These are phyloP conservation scores for Pteropus alecto DNA, from an alignment of 2,113 vertebrate genomes.

Conservation along the genomic window DNA sequence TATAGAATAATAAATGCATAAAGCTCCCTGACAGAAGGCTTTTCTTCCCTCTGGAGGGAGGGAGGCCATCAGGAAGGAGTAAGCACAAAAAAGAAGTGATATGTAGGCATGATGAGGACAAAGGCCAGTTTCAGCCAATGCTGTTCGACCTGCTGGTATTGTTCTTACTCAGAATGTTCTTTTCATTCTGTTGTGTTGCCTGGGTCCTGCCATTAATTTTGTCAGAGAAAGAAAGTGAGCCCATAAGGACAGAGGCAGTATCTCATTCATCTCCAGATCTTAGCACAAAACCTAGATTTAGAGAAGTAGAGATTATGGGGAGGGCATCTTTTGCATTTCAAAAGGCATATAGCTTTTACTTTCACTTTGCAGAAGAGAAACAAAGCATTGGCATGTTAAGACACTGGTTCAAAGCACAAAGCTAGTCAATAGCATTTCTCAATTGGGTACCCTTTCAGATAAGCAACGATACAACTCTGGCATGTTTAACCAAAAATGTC, in stretches of 20 bases:
- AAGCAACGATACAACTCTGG: neutral
- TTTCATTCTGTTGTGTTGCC: constrained; percentile 20
- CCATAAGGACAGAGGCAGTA: neutral
- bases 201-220: constrained; percentile 26
- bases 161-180: neutral
- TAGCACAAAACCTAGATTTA: neutral
- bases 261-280: neutral
- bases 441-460: neutral
- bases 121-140: neutral
- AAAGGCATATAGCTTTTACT: neutral
- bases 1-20: neutral
- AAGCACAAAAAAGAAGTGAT: neutral
- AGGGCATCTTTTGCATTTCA: neutral
- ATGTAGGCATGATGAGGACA: neutral
- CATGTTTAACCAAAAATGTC: neutral
- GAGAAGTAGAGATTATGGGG: neutral
- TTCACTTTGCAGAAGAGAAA: neutral
- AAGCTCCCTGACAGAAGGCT: neutral
- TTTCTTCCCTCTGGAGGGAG: neutral
- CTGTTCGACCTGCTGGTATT: neutral
- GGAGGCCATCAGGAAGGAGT: constrained; percentile 43
- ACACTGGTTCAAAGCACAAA: neutral
- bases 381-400: neutral
- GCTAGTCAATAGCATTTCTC: neutral
- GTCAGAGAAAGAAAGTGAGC: neutral